Evolutionary conservation across 2,113 vertebrate species (phyloP).

Genomic region (Apteryx owenii): DNA sequence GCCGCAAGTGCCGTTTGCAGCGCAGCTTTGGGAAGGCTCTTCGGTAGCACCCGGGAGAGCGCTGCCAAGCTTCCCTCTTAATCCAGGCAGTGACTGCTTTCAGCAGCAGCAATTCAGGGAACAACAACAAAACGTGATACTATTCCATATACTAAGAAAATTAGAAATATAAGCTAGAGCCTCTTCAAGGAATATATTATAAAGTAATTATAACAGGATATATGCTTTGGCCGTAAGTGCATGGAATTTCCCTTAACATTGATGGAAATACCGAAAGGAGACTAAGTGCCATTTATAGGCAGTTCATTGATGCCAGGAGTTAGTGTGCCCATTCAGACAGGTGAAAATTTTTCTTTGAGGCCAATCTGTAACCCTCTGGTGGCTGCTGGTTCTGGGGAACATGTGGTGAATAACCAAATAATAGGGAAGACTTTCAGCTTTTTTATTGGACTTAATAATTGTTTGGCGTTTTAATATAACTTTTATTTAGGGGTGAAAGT

Average conservation of each 20-base stretch:
- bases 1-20: background rate
- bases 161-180: background rate
- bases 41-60: background rate
- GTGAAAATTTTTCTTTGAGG: background rate
- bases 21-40: background rate
- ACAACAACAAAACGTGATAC: rapidly evolving
- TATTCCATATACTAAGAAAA: background rate
- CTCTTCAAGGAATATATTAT: background rate
- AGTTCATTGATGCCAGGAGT: too few relatives aligned
- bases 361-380: background rate
- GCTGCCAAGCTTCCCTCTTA: background rate
- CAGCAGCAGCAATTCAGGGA: background rate
- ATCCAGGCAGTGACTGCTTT: background rate
- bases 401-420: background rate
- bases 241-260: too few relatives aligned
- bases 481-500: background rate
- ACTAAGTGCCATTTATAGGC: too few relatives aligned
- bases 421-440: background rate
- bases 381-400: background rate
- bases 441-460: background rate
- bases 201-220: background rate
- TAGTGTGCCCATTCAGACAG: too few relatives aligned
- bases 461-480: background rate
- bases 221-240: too few relatives aligned
- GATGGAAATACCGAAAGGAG: too few relatives aligned